Evolutionary conservation across 2,797 vertebrate species (phyloP), one percentile per base, ranked within the genome.

Genomic region (Hoplostethus atlanticus): DNA sequence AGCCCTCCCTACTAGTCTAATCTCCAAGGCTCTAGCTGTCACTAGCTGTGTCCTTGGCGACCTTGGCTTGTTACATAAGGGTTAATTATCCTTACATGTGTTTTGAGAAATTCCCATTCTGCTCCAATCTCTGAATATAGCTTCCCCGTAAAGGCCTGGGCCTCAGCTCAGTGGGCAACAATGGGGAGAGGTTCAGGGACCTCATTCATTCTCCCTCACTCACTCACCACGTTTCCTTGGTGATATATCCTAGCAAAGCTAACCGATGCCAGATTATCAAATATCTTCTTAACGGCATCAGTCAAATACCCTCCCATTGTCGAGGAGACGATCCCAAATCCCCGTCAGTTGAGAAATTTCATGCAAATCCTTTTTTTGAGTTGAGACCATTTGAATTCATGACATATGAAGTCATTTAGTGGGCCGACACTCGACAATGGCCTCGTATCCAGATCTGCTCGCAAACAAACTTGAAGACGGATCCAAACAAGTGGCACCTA

Each of bases 321-420:
- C 68, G 74, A 21, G 21, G 80, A 83, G 76, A 78, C 79, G 81
- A 84, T 82, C 75, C 80, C 0, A 36, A 52, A 61, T 72, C 64
- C 40, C 64, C 40, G 21, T 63, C 68, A 31, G 65, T 79, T 40
- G 57, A 85, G 75, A 89, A 86, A 92, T 93, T 88, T 80, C 52
- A 92, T 91, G 89, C 77, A 87, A 89, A 91, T 88, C 86, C 60
- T 61, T 28, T 78, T 61, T 28, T 78, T 38, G 77, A 91, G 76
- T 91, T 83, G 74, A 77, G 60, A 36, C 79, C 11, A 51, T 84
- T 59, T 80, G 55, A 78, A 82, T 78, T 83, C 61, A 62, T 59
- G 56, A 67, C 61, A 63, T 68, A 21, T 61, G 77, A 81, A 74
- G 75, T 86, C 81, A 88, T 91, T 83, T 66, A 68, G 75, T 16